These are phyloP conservation scores for Pteronotus mesoamericanus DNA, from an alignment of 2,797 vertebrate species.

Conservation along the genomic window DNA sequence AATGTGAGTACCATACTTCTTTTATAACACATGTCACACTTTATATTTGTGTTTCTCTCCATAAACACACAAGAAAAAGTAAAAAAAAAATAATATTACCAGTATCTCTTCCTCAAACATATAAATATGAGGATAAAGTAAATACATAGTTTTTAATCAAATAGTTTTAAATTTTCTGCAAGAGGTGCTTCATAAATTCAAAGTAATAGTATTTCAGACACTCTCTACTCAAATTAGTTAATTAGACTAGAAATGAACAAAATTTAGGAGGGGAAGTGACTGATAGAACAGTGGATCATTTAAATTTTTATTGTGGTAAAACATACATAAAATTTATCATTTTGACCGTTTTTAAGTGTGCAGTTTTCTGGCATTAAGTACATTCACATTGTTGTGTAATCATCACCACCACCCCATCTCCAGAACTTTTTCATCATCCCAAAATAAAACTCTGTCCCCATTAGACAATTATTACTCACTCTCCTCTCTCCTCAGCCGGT, in stretches of 20 bases:
- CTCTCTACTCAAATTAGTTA: neutral
- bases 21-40: neutral
- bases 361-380: neutral
- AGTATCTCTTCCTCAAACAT: neutral
- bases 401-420: neutral
- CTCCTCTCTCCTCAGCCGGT: neutral
- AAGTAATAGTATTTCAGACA: neutral
- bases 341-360: neutral
- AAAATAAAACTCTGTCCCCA: neutral
- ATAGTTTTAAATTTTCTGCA: neutral
- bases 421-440: neutral
- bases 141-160: neutral
- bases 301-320: neutral
- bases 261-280: neutral
- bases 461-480: neutral
- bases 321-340: neutral
- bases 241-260: neutral
- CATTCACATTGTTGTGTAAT: neutral
- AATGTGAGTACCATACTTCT: neutral
- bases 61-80: neutral
- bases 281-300: neutral
- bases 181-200: neutral
- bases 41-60: neutral
- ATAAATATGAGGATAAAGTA: slow-evolving; percentile 19
- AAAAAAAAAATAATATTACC: neutral